Conservation (phyloP, 2,797 vertebrate species). For the Epinephelus malabaricus region DNA sequence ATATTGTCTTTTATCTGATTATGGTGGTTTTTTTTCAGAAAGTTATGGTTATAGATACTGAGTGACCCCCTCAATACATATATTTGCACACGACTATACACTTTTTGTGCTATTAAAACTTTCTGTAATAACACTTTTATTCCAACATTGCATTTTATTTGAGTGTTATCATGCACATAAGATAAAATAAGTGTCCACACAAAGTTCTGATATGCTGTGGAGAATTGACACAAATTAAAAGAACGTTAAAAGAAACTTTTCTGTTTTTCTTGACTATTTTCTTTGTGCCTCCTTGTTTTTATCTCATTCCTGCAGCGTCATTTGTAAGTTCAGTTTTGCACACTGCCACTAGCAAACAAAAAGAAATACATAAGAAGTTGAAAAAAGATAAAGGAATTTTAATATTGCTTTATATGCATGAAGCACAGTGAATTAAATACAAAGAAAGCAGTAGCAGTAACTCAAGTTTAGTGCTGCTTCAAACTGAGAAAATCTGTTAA, state of each 20-base stretch:
- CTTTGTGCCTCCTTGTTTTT: background rate
- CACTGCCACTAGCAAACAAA: background rate
- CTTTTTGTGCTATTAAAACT: background rate
- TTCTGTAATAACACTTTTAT: background rate
- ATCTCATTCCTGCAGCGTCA: background rate
- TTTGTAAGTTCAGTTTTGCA: background rate
- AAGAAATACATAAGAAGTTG: background rate
- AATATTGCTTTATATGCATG: background rate
- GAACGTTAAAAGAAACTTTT: background rate
- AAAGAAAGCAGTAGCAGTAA: constrained; percentile 2
- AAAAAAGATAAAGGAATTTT: background rate
- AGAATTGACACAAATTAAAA: constrained; percentile 4
- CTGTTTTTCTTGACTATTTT: no score
- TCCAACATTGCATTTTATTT: background rate
- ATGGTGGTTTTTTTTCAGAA: constrained; percentile 14
- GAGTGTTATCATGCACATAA: background rate
- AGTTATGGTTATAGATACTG: constrained; percentile 21
- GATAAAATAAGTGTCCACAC: background rate
- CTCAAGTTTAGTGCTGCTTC: background rate
- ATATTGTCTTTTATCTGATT: constrained; percentile 26
- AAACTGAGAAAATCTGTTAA: constrained; percentile 19
- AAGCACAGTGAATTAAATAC: background rate
- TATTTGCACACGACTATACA: constrained; percentile 4
- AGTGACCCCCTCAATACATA: constrained; percentile 9
- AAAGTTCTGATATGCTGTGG: background rate